Percentiles rank a stretch among this genome's conserved stretches.
Evolutionary conservation across 2,888 invertebrate genomes (phyloP).

Genomic region (Abscondita cerata): DNA sequence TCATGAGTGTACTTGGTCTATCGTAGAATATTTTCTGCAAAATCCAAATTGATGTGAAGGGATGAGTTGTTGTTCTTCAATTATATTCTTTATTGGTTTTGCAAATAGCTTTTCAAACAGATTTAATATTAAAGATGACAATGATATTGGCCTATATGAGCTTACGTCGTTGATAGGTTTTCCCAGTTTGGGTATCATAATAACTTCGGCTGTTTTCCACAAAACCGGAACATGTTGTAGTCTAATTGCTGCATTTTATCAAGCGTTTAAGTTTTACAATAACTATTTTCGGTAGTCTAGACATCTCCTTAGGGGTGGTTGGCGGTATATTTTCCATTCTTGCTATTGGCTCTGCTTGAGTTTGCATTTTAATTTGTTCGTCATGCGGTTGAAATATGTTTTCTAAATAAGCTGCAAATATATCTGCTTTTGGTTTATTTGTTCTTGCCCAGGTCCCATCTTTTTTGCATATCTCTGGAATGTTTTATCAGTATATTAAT

Average conservation of each 20-base stretch:
- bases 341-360: neutral
- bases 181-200: too few species aligned
- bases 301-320: neutral
- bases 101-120: too few species aligned
- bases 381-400: slow-evolving; percentile 3
- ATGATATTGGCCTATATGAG: too few species aligned
- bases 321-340: neutral
- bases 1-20: too few species aligned
- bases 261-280: slow-evolving; percentile 2
- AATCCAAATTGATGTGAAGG: too few species aligned
- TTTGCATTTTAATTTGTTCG: slow-evolving; percentile 1
- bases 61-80: too few species aligned
- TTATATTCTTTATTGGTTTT: too few species aligned
- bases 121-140: too few species aligned
- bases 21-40: too few species aligned
- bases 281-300: neutral
- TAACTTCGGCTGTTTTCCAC: too few species aligned
- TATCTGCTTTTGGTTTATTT: slow-evolving; percentile 13
- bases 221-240: too few species aligned
- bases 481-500: slow-evolving; percentile 11
- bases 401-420: slow-evolving; percentile 14
- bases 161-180: too few species aligned
- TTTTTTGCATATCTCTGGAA: slow-evolving; percentile 13
- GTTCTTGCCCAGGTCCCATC: slow-evolving; percentile 14
- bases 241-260: slow-evolving; percentile 12